These are phyloP conservation scores for Nematopogon swammerdamellus DNA, from an alignment of 2,888 invertebrate genomes.

Conservation along the genomic window DNA sequence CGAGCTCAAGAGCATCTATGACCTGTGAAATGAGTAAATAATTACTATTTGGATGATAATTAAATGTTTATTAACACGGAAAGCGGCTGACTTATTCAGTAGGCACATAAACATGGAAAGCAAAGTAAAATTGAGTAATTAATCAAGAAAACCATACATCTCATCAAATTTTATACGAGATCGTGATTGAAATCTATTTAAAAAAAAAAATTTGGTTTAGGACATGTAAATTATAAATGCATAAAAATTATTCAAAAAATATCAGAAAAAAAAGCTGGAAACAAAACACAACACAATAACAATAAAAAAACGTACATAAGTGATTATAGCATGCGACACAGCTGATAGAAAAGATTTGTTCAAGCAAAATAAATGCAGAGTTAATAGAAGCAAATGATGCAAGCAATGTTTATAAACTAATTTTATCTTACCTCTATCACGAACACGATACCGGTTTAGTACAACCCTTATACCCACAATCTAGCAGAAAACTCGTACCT, in stretches of 20 bases:
- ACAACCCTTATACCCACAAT: neutral
- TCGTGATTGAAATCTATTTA: no score
- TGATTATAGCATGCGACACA: no score
- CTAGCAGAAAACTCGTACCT: no score
- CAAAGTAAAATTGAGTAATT: neutral
- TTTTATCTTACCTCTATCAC: neutral
- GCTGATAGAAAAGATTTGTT: neutral
- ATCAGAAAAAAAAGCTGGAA: no score
- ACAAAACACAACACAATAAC: no score
- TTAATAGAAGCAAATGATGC: neutral
- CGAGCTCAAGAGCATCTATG: conserved; percentile 61
- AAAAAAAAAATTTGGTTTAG: no score
- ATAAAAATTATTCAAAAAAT: no score
- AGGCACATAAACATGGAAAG: neutral
- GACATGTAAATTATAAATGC: no score
- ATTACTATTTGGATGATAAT: neutral
- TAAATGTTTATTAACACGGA: neutral
- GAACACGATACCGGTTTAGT: neutral
- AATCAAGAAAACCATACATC: no score
- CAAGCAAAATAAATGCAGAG: neutral
- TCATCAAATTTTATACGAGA: no score
- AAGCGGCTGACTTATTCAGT: neutral
- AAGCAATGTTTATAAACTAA: neutral
- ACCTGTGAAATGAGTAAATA: conserved; percentile 36
- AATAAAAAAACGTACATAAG: no score